Percentiles rank a stretch among this genome's conserved stretches.
Evolutionary conservation across 2,888 invertebrate genomes (phyloP).

Genomic region (Malacosoma neustria): DNA sequence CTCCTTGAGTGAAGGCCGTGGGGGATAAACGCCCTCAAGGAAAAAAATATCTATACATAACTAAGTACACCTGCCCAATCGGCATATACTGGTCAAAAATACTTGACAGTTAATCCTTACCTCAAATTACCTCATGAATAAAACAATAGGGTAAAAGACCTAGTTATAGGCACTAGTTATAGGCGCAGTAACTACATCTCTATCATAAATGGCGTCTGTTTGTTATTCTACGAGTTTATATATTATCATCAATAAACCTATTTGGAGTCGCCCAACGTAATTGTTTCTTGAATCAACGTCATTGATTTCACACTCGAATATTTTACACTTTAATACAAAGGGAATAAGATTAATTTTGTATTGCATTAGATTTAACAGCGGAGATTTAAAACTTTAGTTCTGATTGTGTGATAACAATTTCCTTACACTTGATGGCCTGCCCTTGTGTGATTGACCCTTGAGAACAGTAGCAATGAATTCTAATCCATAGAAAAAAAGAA

Average conservation of each 20-base stretch:
- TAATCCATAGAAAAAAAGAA: too few relatives aligned
- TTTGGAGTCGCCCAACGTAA: background rate
- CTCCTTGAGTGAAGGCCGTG: too few relatives aligned
- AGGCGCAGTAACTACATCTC: too few relatives aligned
- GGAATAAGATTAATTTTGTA: background rate
- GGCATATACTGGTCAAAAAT: too few relatives aligned
- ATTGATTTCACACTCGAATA: too few relatives aligned
- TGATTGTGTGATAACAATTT: background rate
- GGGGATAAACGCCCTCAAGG: too few relatives aligned
- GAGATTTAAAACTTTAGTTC: background rate
- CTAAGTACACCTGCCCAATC: too few relatives aligned
- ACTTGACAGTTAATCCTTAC: too few relatives aligned
- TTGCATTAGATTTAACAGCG: background rate
- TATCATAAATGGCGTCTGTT: background rate
- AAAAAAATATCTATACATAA: too few relatives aligned
- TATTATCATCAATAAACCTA: background rate
- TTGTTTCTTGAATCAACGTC: background rate
- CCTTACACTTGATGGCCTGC: background rate
- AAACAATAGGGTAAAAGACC: background rate
- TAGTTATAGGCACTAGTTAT: background rate
- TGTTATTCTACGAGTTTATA: background rate
- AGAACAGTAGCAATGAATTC: background rate
- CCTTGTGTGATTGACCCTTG: background rate
- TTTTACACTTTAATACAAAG: background rate
- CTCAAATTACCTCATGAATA: background rate